Percentiles rank a stretch among this genome's conserved stretches.
Conservation (phyloP, 1,140 invertebrate genomes). For the Cherax quadricarinatus region DNA sequence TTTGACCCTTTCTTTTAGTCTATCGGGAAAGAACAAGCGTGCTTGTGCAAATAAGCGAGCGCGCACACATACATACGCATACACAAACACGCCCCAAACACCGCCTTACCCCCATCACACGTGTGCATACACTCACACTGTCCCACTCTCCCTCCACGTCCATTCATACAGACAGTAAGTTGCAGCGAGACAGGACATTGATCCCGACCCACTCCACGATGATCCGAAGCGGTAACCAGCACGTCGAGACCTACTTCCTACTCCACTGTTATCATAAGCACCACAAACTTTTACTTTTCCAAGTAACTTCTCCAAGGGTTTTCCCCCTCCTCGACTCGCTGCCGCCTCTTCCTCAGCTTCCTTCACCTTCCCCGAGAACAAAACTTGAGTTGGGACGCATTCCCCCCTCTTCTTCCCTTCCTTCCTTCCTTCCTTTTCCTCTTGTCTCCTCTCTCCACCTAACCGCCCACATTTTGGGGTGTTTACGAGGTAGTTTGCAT, state of each 20-base stretch:
- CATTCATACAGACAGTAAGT: too few species aligned
- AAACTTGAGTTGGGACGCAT: background rate
- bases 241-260: background rate
- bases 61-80: too few species aligned
- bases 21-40: too few species aligned
- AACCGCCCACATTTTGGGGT: slow-evolving; percentile 26
- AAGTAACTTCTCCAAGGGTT: background rate
- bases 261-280: slow-evolving; percentile 1
- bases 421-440: background rate
- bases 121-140: too few species aligned
- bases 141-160: too few species aligned
- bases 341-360: background rate
- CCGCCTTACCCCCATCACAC: too few species aligned
- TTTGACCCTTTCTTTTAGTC: too few species aligned
- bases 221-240: background rate
- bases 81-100: too few species aligned
- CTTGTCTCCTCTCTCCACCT: background rate
- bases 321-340: background rate
- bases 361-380: background rate
- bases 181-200: too few species aligned
- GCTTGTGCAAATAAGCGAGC: too few species aligned
- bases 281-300: slow-evolving; percentile 2
- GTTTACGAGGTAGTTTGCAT: slow-evolving; percentile 26
- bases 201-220: background rate
- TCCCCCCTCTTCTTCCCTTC: background rate